Percentiles rank a stretch among this genome's conserved stretches.
These are phyloP conservation scores for Cartodere bifasciata DNA, from an alignment of 2,888 invertebrate species.

Conservation along the genomic window DNA sequence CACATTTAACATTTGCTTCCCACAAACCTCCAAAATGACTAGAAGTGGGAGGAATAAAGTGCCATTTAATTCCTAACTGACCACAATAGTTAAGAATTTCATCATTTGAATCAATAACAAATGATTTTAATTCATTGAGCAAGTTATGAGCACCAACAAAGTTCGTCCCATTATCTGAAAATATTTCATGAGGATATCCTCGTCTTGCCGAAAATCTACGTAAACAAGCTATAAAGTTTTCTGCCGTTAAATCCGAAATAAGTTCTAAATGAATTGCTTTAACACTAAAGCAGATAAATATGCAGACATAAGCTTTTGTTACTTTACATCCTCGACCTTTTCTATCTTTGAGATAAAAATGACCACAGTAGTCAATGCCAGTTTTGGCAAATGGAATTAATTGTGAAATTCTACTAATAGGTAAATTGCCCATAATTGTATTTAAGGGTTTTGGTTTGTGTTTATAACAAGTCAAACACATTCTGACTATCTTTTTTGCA, in stretches of 20 bases:
- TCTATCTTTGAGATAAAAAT: constrained; percentile 1
- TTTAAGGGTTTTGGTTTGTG: constrained; percentile 4
- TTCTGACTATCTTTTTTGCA: constrained; percentile 2
- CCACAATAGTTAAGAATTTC: background rate
- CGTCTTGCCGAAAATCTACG: constrained; percentile 7
- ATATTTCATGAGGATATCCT: constrained; percentile 4
- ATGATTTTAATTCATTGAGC: background rate
- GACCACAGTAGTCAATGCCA: constrained; percentile 6
- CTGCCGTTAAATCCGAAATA: constrained; percentile 6
- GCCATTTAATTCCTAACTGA: background rate
- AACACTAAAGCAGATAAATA: constrained; percentile 6
- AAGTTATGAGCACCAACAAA: constrained; percentile 8
- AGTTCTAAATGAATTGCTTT: constrained; percentile 9
- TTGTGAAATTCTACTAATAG: background rate
- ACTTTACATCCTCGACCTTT: constrained; percentile 1
- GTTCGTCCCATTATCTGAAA: constrained; percentile 7
- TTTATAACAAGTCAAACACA: constrained; percentile 6
- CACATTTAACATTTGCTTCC: background rate
- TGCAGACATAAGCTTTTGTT: constrained; percentile 6
- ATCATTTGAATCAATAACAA: background rate
- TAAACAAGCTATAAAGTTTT: constrained; percentile 6
- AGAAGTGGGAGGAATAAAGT: constrained; percentile 3
- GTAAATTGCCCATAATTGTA: constrained; percentile 6
- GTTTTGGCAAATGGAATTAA: constrained; percentile 1
- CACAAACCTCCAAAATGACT: constrained; percentile 1